Conservation (phyloP, 2,113 vertebrate genomes). For the Microtus pennsylvanicus region DNA sequence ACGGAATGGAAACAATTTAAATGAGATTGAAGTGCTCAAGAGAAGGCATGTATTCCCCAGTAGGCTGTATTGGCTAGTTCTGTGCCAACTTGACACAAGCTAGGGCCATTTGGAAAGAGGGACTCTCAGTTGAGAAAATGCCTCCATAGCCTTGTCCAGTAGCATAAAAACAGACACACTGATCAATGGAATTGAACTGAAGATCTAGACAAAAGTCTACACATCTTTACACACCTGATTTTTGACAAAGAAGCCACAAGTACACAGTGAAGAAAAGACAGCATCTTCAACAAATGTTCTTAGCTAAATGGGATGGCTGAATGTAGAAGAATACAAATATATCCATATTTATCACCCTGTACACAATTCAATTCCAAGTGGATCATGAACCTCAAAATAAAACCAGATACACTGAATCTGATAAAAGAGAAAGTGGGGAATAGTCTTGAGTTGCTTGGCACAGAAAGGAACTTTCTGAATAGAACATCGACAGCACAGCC, state of each 20-base stretch:
- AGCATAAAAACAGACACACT: not conserved
- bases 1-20: not conserved
- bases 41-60: not conserved
- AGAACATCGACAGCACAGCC: not conserved
- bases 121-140: not conserved
- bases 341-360: not conserved
- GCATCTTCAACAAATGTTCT: not conserved
- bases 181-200: not conserved
- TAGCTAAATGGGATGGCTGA: too few relatives aligned
- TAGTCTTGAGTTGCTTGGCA: not conserved
- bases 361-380: not conserved
- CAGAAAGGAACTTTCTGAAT: not conserved
- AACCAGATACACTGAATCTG: not conserved
- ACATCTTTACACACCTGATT: not conserved
- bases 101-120: not conserved
- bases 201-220: not conserved
- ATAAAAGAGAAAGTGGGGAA: not conserved
- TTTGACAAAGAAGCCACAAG: not conserved
- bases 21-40: not conserved
- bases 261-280: not conserved
- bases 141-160: not conserved
- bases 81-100: not conserved
- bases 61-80: not conserved
- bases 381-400: not conserved
- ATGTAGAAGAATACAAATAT: not conserved